A percentile compares a stretch with the other conserved stretches of the same genome.
phyloP scores from a whole-genome alignment of 2,113 vertebrate genomes.

The Hemiprocne comata region DNA sequence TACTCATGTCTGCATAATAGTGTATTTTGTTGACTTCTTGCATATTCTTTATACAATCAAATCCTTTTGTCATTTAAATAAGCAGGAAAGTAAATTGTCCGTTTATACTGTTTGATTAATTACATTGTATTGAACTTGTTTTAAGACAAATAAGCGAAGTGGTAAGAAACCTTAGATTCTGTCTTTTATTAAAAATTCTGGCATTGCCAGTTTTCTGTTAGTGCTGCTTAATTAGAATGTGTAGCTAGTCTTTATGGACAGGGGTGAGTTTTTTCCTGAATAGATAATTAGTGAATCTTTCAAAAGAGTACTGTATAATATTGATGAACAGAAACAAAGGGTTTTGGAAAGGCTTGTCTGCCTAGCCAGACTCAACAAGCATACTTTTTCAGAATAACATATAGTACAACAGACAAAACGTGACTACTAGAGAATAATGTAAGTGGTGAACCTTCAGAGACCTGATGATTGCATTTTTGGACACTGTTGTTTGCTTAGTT shows the following conservation, averaged over 20 bases:
- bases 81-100: not conserved
- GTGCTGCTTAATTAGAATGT: constrained; percentile 15
- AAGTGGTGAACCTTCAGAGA: not conserved
- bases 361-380: not conserved
- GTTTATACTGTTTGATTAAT: not conserved
- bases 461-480: not conserved
- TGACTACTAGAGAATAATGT: not conserved
- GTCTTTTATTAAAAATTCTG: not conserved
- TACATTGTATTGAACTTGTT: not conserved
- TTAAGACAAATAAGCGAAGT: not conserved
- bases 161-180: not conserved
- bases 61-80: constrained; percentile 7
- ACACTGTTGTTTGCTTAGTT: not conserved
- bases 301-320: constrained; percentile 1
- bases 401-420: not conserved
- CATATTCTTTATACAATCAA: not conserved
- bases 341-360: not conserved
- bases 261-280: not conserved
- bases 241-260: not conserved
- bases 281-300: not conserved
- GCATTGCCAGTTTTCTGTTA: not conserved
- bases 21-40: not conserved
- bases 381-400: not conserved
- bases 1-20: not conserved
- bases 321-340: not conserved